These are phyloP conservation scores for Bryconaethiops microstoma DNA, from an alignment of 2,797 vertebrate genomes.

Conservation along the genomic window DNA sequence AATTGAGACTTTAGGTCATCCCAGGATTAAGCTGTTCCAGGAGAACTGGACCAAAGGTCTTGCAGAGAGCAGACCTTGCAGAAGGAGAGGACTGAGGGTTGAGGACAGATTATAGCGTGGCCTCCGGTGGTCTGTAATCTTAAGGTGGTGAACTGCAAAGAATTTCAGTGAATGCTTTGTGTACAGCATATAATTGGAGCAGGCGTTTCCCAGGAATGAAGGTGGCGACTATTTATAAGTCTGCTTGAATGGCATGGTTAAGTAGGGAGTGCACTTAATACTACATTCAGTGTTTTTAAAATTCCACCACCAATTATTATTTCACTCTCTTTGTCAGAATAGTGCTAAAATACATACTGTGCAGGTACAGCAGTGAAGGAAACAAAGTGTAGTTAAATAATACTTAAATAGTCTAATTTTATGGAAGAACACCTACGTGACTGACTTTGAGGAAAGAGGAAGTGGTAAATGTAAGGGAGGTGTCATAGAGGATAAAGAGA, in stretches of 20 bases:
- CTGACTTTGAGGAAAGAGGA: not conserved
- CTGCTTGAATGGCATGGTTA: not conserved
- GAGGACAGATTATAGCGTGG: slow-evolving; percentile 6
- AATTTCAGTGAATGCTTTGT: not conserved
- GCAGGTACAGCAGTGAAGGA: not conserved
- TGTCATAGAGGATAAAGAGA: not conserved
- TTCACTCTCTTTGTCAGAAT: not conserved
- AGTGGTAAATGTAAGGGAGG: not conserved
- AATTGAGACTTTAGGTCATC: slow-evolving; percentile 22
- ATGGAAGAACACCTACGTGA: not conserved
- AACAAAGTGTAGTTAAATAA: not conserved
- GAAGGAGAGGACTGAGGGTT: slow-evolving; percentile 12
- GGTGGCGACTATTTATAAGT: not conserved
- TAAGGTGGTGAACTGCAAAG: not conserved
- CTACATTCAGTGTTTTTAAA: not conserved
- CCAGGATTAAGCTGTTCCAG: slow-evolving; percentile 30
- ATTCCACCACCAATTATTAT: not conserved
- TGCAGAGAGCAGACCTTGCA: not conserved
- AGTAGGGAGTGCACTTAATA: not conserved
- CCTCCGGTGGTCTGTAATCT: not conserved
- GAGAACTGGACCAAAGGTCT: slow-evolving; percentile 38
- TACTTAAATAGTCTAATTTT: not conserved
- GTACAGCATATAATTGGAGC: not conserved
- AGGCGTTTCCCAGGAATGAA: not conserved
- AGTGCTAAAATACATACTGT: not conserved